Evolutionary conservation across 2,797 vertebrate species (phyloP).

Genomic region (Oreochromis mossambicus): DNA sequence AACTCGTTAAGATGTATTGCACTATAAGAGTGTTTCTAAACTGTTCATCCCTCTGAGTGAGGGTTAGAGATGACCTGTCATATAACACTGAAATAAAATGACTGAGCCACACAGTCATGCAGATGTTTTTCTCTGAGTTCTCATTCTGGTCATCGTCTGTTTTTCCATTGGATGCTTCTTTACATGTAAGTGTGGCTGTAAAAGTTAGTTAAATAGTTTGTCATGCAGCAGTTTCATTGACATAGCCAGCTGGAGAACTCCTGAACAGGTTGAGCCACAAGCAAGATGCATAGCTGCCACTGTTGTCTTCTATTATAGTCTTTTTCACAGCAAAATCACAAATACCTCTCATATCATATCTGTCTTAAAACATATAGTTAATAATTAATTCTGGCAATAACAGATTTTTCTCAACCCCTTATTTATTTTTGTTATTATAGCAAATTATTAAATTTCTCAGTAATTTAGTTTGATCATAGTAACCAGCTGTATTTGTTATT

Average conservation of each 20-base stretch:
- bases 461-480: neutral
- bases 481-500: neutral
- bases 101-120: neutral
- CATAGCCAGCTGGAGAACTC: neutral
- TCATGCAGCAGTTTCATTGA: neutral
- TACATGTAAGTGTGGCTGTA: neutral
- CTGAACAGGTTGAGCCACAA: neutral
- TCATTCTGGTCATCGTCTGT: accelerated
- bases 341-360: neutral
- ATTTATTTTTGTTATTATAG: neutral
- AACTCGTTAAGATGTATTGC: neutral
- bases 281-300: neutral
- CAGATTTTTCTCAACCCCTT: neutral
- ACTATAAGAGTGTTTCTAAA: neutral
- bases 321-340: neutral
- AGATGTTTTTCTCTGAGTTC: neutral
- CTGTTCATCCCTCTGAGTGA: neutral
- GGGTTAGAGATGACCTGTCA: neutral
- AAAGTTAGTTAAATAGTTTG: neutral
- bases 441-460: neutral
- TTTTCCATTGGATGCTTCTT: neutral
- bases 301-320: accelerated
- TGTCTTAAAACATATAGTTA: neutral
- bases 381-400: neutral
- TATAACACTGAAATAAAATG: neutral